Evolutionary conservation across 2,113 vertebrate species (phyloP).

Genomic region (Caranx melampygus): DNA sequence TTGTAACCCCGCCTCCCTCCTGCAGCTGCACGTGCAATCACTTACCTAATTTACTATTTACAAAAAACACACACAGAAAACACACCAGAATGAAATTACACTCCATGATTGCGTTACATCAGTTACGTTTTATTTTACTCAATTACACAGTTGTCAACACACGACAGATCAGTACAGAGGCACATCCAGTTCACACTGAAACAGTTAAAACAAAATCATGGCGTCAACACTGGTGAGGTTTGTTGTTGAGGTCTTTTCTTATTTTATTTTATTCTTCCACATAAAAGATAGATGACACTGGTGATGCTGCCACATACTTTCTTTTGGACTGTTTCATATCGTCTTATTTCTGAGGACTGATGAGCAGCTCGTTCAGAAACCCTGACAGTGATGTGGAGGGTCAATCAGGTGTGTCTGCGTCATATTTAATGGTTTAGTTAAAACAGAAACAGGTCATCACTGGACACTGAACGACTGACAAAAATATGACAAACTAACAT

Average conservation of each 20-base stretch:
- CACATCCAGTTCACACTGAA: constrained; percentile 60
- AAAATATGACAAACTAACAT: neutral
- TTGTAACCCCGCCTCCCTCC: too few species aligned
- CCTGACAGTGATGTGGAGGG: neutral
- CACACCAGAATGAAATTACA: constrained; percentile 9
- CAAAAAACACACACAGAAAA: neutral
- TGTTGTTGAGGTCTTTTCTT: neutral
- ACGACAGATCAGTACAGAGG: constrained; percentile 55
- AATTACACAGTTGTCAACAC: constrained; percentile 53
- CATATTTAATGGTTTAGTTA: neutral
- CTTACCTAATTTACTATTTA: neutral
- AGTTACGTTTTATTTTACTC: constrained; percentile 58
- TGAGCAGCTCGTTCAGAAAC: too few species aligned
- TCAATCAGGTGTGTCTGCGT: neutral
- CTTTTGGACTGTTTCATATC: neutral
- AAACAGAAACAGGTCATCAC: neutral
- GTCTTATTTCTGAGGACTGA: too few species aligned
- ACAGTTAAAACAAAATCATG: constrained; percentile 46
- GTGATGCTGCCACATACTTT: neutral
- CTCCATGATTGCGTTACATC: constrained; percentile 3
- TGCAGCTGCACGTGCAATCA: neutral
- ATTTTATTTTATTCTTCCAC: too few species aligned
- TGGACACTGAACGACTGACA: neutral
- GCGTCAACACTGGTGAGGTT: constrained; percentile 34
- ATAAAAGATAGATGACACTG: neutral